These are phyloP conservation scores for Xiphophorus birchmanni DNA, from an alignment of 2,797 vertebrate genomes.

Conservation along the genomic window DNA sequence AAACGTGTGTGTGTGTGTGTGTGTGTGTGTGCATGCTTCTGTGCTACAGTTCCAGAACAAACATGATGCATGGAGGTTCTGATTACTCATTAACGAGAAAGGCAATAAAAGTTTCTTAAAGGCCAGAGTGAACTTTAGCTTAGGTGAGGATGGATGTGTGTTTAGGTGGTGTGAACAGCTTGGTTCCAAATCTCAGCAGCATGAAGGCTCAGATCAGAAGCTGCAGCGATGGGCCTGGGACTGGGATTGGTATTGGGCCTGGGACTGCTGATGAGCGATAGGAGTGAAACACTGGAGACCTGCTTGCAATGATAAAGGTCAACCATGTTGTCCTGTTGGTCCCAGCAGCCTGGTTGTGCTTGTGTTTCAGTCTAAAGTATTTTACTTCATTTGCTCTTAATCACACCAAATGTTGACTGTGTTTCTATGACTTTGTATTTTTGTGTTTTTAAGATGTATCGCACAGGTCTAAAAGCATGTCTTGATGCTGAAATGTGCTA, in stretches of 20 bases:
- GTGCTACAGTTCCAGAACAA: background rate
- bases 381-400: background rate
- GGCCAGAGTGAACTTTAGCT: background rate
- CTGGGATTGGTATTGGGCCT: too few species aligned
- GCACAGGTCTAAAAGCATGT: too few species aligned
- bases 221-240: background rate
- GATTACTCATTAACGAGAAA: background rate
- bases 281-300: background rate
- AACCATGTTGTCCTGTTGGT: background rate
- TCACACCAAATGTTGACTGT: background rate
- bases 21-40: too few species aligned
- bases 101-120: background rate
- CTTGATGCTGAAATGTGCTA: background rate
- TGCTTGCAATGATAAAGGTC: background rate
- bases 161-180: background rate
- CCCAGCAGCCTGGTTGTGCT: background rate
- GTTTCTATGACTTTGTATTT: too few species aligned
- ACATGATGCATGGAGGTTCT: background rate
- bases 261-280: background rate
- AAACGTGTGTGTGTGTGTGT: too few species aligned
- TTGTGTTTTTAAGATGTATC: too few species aligned
- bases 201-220: background rate
- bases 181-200: background rate
- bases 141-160: background rate
- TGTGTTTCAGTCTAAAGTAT: background rate